Evolutionary conservation across 2,113 vertebrate species (phyloP), one percentile per base, ranked within the genome.

Genomic region (Garra rufa): DNA sequence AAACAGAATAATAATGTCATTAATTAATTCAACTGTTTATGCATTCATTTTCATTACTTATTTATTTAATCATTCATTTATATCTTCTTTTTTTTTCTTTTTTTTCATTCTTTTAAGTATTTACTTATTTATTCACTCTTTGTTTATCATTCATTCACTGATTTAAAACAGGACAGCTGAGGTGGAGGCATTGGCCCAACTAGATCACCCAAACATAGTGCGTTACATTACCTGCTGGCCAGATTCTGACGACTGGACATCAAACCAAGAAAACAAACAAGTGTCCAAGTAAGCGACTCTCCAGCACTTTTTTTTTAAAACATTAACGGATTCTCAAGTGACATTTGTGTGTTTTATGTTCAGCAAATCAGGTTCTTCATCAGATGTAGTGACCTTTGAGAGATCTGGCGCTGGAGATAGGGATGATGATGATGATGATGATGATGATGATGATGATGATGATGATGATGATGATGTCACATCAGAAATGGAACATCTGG

Each of bases 151-250:
- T 2, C 21, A 57, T 57, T 0, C 21, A 10, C n/a, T 3, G n/a
- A n/a, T n/a, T n/a, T n/a, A n/a, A n/a, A n/a, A n/a, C n/a, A 76
- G 87, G 9, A 2, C 73, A 3, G 84, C 88, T 38, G 63, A 46
- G 61, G 87, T 86, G 14, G 44, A 48, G 30, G 82, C 86, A 9
- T 19, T 90, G 78, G 86, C 86, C 6, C 13, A 3, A 0, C 41
- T 88, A 24, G 7, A 88, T 0, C 87, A 90, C 44, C 67, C 74
- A 34, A 85, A 87, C 80, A 87, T 90, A 19, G 86, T 90, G 0
- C 86, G 86, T 14, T 90, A 88, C 76, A 65, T 19, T 28, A 85
- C 81, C 8, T 70, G 67, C 26, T 88, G 87, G 87, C 1, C 8
- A 17, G 82, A 73, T 3, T 46, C 52, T 26, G 5, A 5, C 11